phyloP scores from a whole-genome alignment of 2,888 invertebrate species.

The Volucella inanis region DNA sequence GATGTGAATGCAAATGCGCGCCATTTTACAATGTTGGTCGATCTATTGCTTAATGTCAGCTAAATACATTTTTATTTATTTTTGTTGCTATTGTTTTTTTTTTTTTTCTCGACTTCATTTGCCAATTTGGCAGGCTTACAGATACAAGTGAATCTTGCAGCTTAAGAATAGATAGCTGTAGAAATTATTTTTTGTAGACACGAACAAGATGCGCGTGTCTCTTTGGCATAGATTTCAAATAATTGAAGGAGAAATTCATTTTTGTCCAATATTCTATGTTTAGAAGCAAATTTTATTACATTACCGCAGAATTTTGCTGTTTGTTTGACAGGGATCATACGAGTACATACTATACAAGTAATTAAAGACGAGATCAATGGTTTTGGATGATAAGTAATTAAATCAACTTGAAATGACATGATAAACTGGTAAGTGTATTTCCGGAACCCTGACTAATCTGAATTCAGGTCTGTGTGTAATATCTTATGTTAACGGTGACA shows the following conservation, averaged over 20 bases:
- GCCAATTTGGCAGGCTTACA: constrained; percentile 67
- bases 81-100: no score
- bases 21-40: constrained; percentile 8
- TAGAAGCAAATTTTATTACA: background rate
- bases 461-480: background rate
- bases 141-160: background rate
- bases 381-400: background rate
- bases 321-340: background rate
- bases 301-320: background rate
- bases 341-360: background rate
- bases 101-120: constrained; percentile 32
- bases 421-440: constrained; percentile 22
- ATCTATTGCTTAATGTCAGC: constrained; percentile 42
- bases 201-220: constrained; percentile 45
- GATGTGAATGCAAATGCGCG: constrained; percentile 41
- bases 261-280: constrained; percentile 20
- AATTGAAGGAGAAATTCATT: constrained; percentile 3
- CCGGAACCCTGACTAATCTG: constrained; percentile 5
- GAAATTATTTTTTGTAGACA: constrained; percentile 25
- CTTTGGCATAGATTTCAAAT: constrained; percentile 43
- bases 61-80: constrained; percentile 28
- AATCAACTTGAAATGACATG: background rate
- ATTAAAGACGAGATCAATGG: constrained; percentile 14
- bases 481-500: background rate
- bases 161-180: no score